Evolutionary conservation across 2,797 vertebrate genomes (phyloP), one percentile per base, ranked within the genome.

Genomic region (Manis pentadactyla): DNA sequence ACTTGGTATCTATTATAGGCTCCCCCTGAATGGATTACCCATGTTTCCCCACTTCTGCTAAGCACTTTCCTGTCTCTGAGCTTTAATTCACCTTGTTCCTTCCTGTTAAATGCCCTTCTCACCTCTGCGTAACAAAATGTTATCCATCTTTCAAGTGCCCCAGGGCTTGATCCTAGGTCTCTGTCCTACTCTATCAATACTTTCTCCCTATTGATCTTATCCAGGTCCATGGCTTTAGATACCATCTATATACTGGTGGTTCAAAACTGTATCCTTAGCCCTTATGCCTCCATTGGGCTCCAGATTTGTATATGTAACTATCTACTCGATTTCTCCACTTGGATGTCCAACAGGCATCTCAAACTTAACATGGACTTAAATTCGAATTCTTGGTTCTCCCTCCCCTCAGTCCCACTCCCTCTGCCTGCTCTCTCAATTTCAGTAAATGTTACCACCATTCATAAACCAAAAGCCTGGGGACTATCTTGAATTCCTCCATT

Each of bases 51-150:
- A 93, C 68, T 86, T 81, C 55, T 31, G 31, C 57, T 87, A 82
- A 78, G 51, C 31, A 27, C 2, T 42, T 93, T 90, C 27, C 51
- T 91, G 39, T 89, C 68, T 86, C 84, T 84, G 77, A 97, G 34
- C 12, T 87, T 93, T 83, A 88, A 86, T 64, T 88, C 42, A 92
- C n/a, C 88, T 31, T 53, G 18, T 94, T 92, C 34, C 89, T 94
- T 94, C 57, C 61, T 95, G 55, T 95, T 92, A 90, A 79, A 92
- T 81, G 25, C 17, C 21, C 37, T 93, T 96, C 87, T 59, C 49
- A 90, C 88, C 55, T 87, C 61, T 95, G 71, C 68, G 75, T 95
- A 90, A 85, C 23, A 90, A 89, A 96, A 93, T 71, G 64, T 64
- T 89, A 86, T 73, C 53, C 37, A 88, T 89, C 73, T 94, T 92